These are phyloP conservation scores for Mycalesis mineus DNA, from an alignment of 2,888 invertebrate species.

Conservation along the genomic window DNA sequence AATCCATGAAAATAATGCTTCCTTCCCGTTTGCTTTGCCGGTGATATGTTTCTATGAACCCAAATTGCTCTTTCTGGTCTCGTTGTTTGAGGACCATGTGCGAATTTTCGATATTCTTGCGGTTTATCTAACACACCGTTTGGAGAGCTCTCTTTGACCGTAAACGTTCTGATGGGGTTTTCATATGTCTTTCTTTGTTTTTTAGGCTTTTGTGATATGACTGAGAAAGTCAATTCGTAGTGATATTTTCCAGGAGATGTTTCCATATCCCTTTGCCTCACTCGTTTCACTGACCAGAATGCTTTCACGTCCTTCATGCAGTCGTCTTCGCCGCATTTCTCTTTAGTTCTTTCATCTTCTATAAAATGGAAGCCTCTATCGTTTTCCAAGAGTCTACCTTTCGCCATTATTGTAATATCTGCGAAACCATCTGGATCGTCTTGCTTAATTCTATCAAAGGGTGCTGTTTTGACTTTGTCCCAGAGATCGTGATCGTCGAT, in stretches of 20 bases:
- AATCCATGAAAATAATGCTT: constrained; percentile 47
- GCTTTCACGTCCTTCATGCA: constrained; percentile 78
- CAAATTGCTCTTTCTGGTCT: constrained; percentile 58
- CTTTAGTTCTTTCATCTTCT: constrained; percentile 59
- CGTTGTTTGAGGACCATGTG: constrained; percentile 32
- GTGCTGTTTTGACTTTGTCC: constrained; percentile 69
- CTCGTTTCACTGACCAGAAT: constrained; percentile 83
- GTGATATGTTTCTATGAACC: constrained; percentile 62
- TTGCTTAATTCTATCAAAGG: constrained; percentile 57
- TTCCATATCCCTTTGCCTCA: constrained; percentile 79
- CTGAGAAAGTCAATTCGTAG: constrained; percentile 83
- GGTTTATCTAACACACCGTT: constrained; percentile 44
- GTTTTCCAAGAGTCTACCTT: constrained; percentile 79
- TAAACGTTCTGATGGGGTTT: constrained; percentile 80
- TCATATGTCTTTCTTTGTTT: constrained; percentile 67
- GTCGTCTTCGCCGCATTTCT: constrained; percentile 60
- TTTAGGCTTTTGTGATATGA: constrained; percentile 74
- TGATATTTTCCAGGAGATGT: constrained; percentile 64
- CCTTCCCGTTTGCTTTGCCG: constrained; percentile 40
- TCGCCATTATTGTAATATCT: constrained; percentile 81
- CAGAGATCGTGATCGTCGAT: constrained; percentile 68
- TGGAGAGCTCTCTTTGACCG: constrained; percentile 75
- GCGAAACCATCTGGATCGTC: constrained; percentile 76
- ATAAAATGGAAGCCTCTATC: constrained; percentile 76
- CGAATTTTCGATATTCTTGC: constrained; percentile 34